phyloP scores from a whole-genome alignment of 1,140 invertebrate genomes.

The Meloidogyne chitwoodi region DNA sequence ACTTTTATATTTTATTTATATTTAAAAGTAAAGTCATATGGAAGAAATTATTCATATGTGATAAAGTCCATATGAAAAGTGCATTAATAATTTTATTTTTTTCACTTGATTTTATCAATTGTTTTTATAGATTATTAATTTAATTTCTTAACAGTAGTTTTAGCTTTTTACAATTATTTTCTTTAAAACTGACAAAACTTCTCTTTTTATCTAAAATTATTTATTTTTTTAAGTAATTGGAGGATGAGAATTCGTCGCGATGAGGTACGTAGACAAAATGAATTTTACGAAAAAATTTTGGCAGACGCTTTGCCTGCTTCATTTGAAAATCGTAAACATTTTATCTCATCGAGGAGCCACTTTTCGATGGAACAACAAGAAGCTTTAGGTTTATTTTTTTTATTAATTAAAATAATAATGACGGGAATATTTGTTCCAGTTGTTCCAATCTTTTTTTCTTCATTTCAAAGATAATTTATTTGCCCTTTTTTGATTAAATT shows the following conservation, averaged over 20 bases:
- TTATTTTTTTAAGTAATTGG: constrained; percentile 39
- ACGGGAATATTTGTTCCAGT: too few species aligned
- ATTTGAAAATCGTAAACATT: constrained; percentile 44
- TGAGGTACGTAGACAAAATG: constrained; percentile 43
- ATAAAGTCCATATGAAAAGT: background rate
- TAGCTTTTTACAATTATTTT: too few species aligned
- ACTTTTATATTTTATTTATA: background rate
- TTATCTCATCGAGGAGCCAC: constrained; percentile 37
- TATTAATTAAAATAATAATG: background rate
- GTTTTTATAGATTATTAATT: too few species aligned
- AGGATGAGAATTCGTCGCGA: constrained; percentile 33
- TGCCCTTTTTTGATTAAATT: too few species aligned
- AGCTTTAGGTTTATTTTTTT: constrained; percentile 24
- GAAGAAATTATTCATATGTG: too few species aligned
- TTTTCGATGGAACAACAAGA: constrained; percentile 40
- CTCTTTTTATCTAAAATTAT: too few species aligned
- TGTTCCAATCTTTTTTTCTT: too few species aligned
- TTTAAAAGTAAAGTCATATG: constrained; percentile 4
- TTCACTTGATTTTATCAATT: too few species aligned
- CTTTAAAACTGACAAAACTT: too few species aligned
- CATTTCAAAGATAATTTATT: too few species aligned
- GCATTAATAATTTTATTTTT: too few species aligned
- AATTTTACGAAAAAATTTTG: constrained; percentile 42
- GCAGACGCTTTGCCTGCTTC: constrained; percentile 45
- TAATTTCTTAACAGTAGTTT: too few species aligned